Evolutionary conservation across 2,113 vertebrate species (phyloP), one percentile per base, ranked within the genome.

Genomic region (Indicator maculatus): DNA sequence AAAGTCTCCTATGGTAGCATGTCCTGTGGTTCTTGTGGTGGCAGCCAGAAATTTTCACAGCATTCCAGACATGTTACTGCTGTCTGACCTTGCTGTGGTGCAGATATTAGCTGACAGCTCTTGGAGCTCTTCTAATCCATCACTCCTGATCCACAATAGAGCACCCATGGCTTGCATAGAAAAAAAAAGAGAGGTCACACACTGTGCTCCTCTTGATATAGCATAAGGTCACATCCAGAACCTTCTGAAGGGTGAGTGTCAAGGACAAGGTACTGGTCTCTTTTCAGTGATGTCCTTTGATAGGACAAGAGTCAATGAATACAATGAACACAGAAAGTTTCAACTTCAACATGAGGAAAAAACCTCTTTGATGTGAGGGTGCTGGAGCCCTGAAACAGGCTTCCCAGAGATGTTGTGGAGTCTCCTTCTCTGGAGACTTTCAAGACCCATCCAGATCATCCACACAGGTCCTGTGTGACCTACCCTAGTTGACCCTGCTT

Each of bases 21-120:
- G 83, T 80, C 90, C 88, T 86, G 72, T 1, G 1, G 65, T 64
- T 91, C 61, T 86, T 2, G 1, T 61, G 36, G 31, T 20, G 56
- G 72, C 61, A 94, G 69, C 20, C 61, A 90, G 36, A 91, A 91
- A 83, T 74, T 85, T 44, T 83, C 91, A 69, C 38, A 83, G 75
- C 61, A 55, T 89, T 95, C 65, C 72, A 89, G 59, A 86, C 82
- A 61, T 65, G 78, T 87, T 80, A 33, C 56, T 89, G 36, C 69
- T 88, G 69, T 90, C 66, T 89, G 47, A 81, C 71, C 79, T 86
- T 81, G 56, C 82, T 80, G 47, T 1, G 4, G 20, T 60, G 24
- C 81, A 86, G 89, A 67, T 89, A 95, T 45, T 83, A 81, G 41
- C 65, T 89, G 83, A 88, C 91, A 89, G 55, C 8, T 47, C 79